Evolutionary conservation across 1,140 invertebrate species (phyloP), one percentile per base, ranked within the genome.

Genomic region (Steinernema feltiae): DNA sequence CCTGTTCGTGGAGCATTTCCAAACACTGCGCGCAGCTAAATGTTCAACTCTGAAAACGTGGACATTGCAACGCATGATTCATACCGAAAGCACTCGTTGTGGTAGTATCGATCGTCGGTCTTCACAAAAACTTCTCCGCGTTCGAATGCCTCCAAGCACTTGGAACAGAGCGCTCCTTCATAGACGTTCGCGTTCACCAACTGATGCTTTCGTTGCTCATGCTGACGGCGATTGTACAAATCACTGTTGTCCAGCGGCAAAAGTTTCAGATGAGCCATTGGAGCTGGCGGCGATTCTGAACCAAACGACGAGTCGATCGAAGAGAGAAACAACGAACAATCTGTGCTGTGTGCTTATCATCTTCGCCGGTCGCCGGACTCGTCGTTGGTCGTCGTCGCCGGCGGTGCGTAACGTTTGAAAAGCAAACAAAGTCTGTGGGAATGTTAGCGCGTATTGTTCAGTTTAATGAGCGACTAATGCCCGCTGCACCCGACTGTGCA

Each of bases 81-180:
- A 63, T 46, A 46, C 53, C 53, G 53, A 63, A 63, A 63, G 24
- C 53, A 63, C 3, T 63, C 53, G 24, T 63, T 63, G 53, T 63
- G 53, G 24, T 17, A 63, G 24, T 15, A 63, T 63, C 53, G 53
- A 63, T 63, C 53, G 53, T 63, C 53, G 12, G 53, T 17, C 53
- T 63, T 63, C 12, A 63, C 53, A 27, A 63, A 63, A 3, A 63
- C 53, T 63, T 63, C 53, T 12, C 53, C 53, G 24, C 53, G 7
- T 3, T 27, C 53, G 53, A 63, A 63, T 63, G 7, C 53, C 3
- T 63, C 15, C 2, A 3, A 3, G 24, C 53, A 63, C 24, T 27
- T 63, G 12, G 53, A 63, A 27, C 53, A 63, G 53, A 63, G 24
- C 15, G 53, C 53, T 3, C 24, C 3, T 63, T 63, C 53, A 21